These are phyloP conservation scores for Aphidius gifuensis DNA, from an alignment of 1,140 invertebrate genomes.

Conservation along the genomic window DNA sequence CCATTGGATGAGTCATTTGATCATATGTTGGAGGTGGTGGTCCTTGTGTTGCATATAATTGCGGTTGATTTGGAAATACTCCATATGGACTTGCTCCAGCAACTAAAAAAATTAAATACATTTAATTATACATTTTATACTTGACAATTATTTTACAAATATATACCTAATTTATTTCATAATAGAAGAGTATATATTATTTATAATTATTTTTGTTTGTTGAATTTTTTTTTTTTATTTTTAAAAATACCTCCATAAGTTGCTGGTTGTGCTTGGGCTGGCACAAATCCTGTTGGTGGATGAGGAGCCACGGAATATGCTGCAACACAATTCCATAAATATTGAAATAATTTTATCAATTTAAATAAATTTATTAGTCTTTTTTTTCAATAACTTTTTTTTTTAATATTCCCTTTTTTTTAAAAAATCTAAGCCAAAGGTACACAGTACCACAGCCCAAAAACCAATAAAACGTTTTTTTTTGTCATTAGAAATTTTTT, in stretches of 20 bases:
- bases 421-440: constrained; percentile 44
- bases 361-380: constrained; percentile 11
- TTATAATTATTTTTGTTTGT: too few relatives aligned
- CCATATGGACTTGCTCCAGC: constrained; percentile 65
- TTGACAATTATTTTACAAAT: constrained; percentile 4
- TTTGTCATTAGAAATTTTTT: constrained; percentile 20
- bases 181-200: background rate
- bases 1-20: constrained; percentile 64
- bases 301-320: constrained; percentile 56
- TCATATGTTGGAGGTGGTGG: constrained; percentile 64
- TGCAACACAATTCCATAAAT: constrained; percentile 50
- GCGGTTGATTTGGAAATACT: constrained; percentile 61
- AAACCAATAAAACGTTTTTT: constrained; percentile 40
- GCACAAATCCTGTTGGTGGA: constrained; percentile 56
- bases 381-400: constrained; percentile 1
- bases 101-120: constrained; percentile 43
- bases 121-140: constrained; percentile 1
- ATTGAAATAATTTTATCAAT: background rate
- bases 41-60: constrained; percentile 56
- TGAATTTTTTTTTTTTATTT: background rate
- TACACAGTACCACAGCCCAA: constrained; percentile 51
- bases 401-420: background rate
- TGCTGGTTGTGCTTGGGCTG: constrained; percentile 53
- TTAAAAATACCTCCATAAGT: constrained; percentile 52
- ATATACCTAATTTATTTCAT: constrained; percentile 5